A percentile compares a stretch with the other conserved stretches of the same genome.
Evolutionary conservation across 92 coral and sea anemone species (phyloP).

Genomic region (Epizoanthus illoricatus): DNA sequence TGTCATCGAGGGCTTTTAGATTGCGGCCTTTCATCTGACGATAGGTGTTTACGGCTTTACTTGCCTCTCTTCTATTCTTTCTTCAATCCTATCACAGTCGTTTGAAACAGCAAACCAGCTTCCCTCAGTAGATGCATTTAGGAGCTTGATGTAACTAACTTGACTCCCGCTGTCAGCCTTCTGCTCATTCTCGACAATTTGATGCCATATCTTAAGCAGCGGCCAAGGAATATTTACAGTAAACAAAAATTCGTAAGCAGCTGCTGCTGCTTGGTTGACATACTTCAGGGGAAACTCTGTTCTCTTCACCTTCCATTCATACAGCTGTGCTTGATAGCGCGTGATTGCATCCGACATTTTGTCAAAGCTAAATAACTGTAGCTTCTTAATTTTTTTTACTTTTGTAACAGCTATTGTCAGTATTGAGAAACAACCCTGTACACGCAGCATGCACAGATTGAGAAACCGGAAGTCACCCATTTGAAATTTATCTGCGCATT

Average conservation of each 20-base stretch:
- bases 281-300: background rate
- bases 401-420: no score
- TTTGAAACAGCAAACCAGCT: slow-evolving; percentile 51
- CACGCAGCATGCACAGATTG: no score
- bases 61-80: slow-evolving; percentile 32
- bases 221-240: slow-evolving; percentile 37
- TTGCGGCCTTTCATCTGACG: slow-evolving; percentile 55
- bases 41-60: slow-evolving; percentile 36
- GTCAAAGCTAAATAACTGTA: background rate
- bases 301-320: slow-evolving; percentile 7
- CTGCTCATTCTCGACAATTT: slow-evolving; percentile 7
- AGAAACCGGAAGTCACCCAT: no score
- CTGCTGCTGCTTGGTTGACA: background rate
- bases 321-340: slow-evolving; percentile 1
- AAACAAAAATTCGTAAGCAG: slow-evolving; percentile 5
- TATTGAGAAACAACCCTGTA: no score
- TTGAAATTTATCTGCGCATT: no score
- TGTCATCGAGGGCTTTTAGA: slow-evolving; percentile 38
- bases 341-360: slow-evolving; percentile 23
- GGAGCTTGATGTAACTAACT: no score
- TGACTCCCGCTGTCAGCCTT: no score
- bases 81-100: slow-evolving; percentile 58
- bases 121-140: no score
- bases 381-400: no score
- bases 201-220: slow-evolving; percentile 36